phyloP scores from a whole-genome alignment of 2,797 vertebrate species.

The Molossus alvarezi region DNA sequence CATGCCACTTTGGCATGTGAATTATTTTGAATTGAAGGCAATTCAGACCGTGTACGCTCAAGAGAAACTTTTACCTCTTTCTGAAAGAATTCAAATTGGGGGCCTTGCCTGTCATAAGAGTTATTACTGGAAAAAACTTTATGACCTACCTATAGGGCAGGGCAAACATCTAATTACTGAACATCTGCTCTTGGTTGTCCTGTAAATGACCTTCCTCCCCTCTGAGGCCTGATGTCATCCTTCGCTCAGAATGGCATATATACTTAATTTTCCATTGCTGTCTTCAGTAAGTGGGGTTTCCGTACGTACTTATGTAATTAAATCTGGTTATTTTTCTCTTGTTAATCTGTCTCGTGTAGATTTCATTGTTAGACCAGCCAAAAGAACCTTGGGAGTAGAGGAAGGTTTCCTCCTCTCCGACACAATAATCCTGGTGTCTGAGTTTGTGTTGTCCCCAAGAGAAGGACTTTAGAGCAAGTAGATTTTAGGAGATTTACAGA shows the following conservation, averaged over 20 bases:
- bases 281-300: not conserved
- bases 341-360: not conserved
- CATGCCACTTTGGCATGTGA: not conserved
- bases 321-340: not conserved
- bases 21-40: not conserved
- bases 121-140: not conserved
- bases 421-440: not conserved
- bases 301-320: not conserved
- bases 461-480: not conserved
- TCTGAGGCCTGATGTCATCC: too few relatives aligned
- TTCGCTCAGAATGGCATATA: not conserved
- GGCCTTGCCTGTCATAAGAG: not conserved
- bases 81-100: not conserved
- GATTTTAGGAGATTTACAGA: slow-evolving; percentile 43
- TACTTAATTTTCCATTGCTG: not conserved
- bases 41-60: not conserved
- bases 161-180: too few relatives aligned
- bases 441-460: slow-evolving; percentile 3
- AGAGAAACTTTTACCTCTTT: not conserved
- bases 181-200: too few relatives aligned
- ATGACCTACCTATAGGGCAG: too few relatives aligned
- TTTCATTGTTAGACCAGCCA: not conserved
- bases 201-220: too few relatives aligned
- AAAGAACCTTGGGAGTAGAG: not conserved
- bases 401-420: not conserved